Evolutionary conservation across 1,140 invertebrate species (phyloP), one percentile per base, ranked within the genome.

Genomic region (Drosophila teissieri): DNA sequence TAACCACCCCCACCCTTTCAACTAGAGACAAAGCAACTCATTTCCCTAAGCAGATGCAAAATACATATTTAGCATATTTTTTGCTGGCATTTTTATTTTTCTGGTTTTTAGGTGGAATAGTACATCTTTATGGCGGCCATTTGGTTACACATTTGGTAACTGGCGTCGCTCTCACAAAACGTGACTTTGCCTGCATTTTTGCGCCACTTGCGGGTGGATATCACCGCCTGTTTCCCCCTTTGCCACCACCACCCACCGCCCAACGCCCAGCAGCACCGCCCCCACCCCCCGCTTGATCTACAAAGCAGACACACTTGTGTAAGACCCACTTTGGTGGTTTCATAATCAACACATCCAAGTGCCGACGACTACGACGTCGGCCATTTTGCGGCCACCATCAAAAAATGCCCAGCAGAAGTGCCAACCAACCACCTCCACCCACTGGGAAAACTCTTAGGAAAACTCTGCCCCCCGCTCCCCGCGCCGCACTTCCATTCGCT

Each of bases 131-230:
- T 85, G 48, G 81, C 56, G 46, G 78, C 65, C 80, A 82, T 82
- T 82, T 83, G 65, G 80, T 69, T 76, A 84, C 55, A 54, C 75
- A 72, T 76, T 63, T 69, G 75, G 78, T 68, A 78, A 62, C 72
- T 75, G 60, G 64, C 72, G 36, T 46, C 34, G 37, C 73, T 78
- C 60, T 56, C 69, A 49, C 36, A 40, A 85, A 88, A 86, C 83
- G 83, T 86, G 83, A 86, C 83, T 82, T 88, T 88, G 57, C 64
- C 70, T 88, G 83, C 82, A 82, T 88, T 86, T 86, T 86, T 82
- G 63, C 63, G 62, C 55, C 45, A 60, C 60, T 72, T 45, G 60
- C 72, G 44, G 72, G 69, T 67, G 44, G 64, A 69, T 49, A 52
- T 45, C 34, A 17, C 34, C 22, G 31, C 36, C n/a, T 5, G 1